Percentiles rank a stretch among this genome's conserved stretches.
phyloP scores from a whole-genome alignment of 2,888 invertebrate species.

The Choristoneura rosaceana region DNA sequence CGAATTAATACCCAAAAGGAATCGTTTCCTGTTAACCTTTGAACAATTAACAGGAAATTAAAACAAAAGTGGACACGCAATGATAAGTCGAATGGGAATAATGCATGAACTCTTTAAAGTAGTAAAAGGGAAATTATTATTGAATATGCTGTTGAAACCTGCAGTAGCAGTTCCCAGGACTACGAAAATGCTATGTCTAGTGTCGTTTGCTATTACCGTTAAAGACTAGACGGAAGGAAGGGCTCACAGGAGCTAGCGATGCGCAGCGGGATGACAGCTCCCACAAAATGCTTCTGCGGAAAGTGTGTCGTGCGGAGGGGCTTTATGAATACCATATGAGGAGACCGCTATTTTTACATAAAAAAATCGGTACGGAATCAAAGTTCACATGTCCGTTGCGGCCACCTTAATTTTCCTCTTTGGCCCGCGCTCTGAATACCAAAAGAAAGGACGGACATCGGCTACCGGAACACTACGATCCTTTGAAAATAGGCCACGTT shows the following conservation, averaged over 20 bases:
- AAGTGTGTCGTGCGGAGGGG: conserved; percentile 61
- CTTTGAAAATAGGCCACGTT: conserved; percentile 34
- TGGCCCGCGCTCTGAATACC: conserved; percentile 71
- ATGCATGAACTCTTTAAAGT: too few relatives aligned
- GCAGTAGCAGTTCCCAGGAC: neutral
- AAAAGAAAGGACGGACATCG: conserved; percentile 70
- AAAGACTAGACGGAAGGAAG: conserved; percentile 24
- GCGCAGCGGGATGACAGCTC: conserved; percentile 50
- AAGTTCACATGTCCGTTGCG: conserved; percentile 75
- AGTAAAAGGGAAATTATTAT: neutral
- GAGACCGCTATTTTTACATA: conserved; percentile 68
- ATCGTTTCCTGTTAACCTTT: too few relatives aligned
- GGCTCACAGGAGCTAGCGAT: conserved; percentile 26
- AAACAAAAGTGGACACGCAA: too few relatives aligned
- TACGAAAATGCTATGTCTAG: neutral
- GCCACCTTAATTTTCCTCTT: conserved; percentile 80
- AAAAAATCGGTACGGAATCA: conserved; percentile 76
- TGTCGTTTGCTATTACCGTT: neutral
- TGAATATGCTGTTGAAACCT: too few relatives aligned
- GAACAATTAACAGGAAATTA: too few relatives aligned
- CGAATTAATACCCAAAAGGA: too few relatives aligned
- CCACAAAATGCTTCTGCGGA: conserved; percentile 59
- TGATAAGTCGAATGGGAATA: too few relatives aligned
- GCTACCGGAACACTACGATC: conserved; percentile 60
- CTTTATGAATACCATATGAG: conserved; percentile 79